Base-by-base conservation (phyloP, 2,113 vertebrate species). In the Actenoides lindsayi region DNA sequence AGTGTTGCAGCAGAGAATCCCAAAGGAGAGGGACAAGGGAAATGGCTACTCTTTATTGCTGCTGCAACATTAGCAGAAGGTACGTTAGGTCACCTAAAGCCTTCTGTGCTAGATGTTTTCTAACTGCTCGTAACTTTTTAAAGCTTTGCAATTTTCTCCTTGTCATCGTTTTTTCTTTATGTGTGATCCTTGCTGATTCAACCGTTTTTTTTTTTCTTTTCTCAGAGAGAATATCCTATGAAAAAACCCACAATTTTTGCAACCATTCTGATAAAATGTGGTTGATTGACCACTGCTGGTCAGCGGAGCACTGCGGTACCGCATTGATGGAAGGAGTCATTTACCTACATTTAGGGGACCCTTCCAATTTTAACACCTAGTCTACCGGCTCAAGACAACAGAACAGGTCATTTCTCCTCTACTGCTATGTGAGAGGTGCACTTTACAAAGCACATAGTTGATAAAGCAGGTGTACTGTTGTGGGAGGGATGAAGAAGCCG, bases 71-170 rank as follows among this genome's bases (percentile, higher is more conserved):
- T 27, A 87, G 73, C 80, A 78, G 89, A 46, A 89, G 85, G 63
- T 75, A 65, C 70, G 35, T 91, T 90, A 89, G 67, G 94, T 94
- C 79, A 90, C 39, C 62, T 75, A 70, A 94, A 93, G 59, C 51
- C 86, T 93, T 71, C 77, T 19, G 75, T 30, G 56, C 63, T 90
- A 56, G 70, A 44, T 77, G 46, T 8, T 71, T 95, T 85, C 74
- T 83, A 54, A 33, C 53, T 16, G 76, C 75, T 84, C 23, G 2
- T 86, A 94, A 96, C 83, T 94, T 93, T 37, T 78, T 90, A 77
- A 67, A 90, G 89, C 70, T 86, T 48, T 87, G 91, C 82, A 96
- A 67, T 94, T 96, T 96, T 93, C 87, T 95, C 57, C 83, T 69
- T 96, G 89, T 95, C 94, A 92, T 93, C 30, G 15, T 78, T 84